These are phyloP conservation scores for Scrobipalpa costella DNA, from an alignment of 2,888 invertebrate species.

Conservation along the genomic window DNA sequence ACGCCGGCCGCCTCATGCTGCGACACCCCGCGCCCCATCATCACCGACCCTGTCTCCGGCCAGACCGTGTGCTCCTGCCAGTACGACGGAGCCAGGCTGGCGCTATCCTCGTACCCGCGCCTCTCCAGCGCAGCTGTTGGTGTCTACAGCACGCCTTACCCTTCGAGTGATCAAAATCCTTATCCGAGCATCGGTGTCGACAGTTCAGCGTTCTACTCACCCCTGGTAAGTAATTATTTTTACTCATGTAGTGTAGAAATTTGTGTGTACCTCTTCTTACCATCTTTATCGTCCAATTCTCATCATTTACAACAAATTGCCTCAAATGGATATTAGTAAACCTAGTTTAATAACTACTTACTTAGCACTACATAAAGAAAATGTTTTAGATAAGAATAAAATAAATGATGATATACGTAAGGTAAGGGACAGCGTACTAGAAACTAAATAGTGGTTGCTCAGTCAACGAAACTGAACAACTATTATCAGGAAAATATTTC, in stretches of 20 bases:
- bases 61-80: slow-evolving; percentile 97
- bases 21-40: slow-evolving; percentile 94
- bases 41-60: slow-evolving; percentile 95
- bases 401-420: no score
- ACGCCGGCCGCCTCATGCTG: slow-evolving; percentile 86
- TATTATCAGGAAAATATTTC: no score
- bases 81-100: slow-evolving; percentile 93
- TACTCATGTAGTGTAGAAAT: no score
- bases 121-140: slow-evolving; percentile 88
- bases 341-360: no score
- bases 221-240: slow-evolving; percentile 87
- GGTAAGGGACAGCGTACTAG: no score
- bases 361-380: no score
- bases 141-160: slow-evolving; percentile 93
- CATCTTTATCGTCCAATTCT: no score
- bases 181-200: slow-evolving; percentile 96
- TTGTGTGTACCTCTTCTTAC: no score
- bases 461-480: not conserved
- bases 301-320: no score
- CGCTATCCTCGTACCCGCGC: slow-evolving; percentile 89
- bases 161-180: slow-evolving; percentile 94
- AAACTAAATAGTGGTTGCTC: no score
- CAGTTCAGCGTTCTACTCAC: slow-evolving; percentile 97
- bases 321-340: no score
- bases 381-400: no score